Percentiles rank a stretch among this genome's conserved stretches.
Conservation (phyloP, 2,113 vertebrate species). For the Theristicus caerulescens region DNA sequence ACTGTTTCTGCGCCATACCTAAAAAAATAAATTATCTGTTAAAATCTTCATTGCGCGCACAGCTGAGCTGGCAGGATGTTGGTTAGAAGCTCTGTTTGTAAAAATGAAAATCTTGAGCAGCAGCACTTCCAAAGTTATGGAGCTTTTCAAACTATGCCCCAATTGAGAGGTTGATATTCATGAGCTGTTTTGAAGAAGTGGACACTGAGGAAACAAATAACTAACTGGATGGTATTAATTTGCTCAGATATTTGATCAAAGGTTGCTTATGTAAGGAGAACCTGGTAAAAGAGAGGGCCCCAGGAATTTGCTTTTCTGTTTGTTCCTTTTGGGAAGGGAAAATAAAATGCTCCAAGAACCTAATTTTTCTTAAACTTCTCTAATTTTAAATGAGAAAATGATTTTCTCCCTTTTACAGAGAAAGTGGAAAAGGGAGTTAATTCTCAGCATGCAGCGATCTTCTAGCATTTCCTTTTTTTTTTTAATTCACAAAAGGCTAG, state of each 20-base stretch:
- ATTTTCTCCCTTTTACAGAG: background rate
- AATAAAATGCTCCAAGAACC: background rate
- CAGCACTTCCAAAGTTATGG: background rate
- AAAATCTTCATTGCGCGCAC: background rate
- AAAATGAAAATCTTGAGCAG: background rate
- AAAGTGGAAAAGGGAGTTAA: background rate
- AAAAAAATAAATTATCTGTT: conserved; percentile 2
- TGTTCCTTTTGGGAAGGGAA: background rate
- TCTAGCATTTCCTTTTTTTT: background rate
- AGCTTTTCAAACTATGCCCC: background rate
- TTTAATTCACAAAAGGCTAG: background rate
- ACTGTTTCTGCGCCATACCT: background rate
- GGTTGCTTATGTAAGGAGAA: background rate
- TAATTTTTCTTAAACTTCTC: background rate
- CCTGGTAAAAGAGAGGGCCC: background rate
- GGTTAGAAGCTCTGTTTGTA: background rate
- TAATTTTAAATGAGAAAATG: background rate
- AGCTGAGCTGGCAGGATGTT: conserved; percentile 14
- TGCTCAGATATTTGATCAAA: background rate
- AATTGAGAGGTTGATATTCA: background rate
- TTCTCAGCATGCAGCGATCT: background rate
- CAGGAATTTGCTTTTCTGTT: background rate
- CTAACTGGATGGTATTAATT: background rate
- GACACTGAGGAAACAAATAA: background rate
- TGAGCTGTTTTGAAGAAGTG: background rate